Evolutionary conservation across 2,113 vertebrate species (phyloP).

Genomic region (Colius striatus): DNA sequence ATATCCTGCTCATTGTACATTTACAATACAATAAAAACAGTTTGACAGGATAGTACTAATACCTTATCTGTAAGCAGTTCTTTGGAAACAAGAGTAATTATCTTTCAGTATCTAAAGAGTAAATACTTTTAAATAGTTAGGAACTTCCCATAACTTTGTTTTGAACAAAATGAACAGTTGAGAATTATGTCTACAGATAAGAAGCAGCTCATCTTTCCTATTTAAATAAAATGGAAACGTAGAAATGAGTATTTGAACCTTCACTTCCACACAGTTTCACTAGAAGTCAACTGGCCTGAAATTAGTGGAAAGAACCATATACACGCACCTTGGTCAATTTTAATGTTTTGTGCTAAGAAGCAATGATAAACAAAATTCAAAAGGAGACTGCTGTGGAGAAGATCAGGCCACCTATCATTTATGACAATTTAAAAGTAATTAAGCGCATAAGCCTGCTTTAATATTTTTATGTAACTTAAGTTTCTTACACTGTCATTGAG

Average conservation of each 20-base stretch:
- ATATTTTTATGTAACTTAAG: conserved; percentile 25
- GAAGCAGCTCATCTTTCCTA: neutral
- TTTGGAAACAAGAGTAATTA: neutral
- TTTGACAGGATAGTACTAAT: neutral
- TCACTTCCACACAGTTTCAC: neutral
- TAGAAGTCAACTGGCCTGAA: neutral
- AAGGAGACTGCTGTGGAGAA: neutral
- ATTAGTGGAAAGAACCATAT: neutral
- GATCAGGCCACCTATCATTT: conserved; percentile 4
- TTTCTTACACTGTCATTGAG: conserved; percentile 18
- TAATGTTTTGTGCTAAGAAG: neutral
- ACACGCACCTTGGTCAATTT: neutral
- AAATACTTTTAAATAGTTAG: neutral
- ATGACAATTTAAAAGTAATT: neutral
- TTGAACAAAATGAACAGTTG: neutral
- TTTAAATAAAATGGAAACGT: neutral
- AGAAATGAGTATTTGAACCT: neutral
- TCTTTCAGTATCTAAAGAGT: neutral
- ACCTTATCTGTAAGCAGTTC: neutral
- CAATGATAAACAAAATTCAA: neutral
- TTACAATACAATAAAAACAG: neutral
- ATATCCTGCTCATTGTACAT: neutral
- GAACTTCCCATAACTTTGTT: neutral
- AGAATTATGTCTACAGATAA: neutral
- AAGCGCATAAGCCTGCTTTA: neutral